These are phyloP conservation scores for Lepidochrysops patricia DNA, from an alignment of 2,888 invertebrate species.

Conservation along the genomic window DNA sequence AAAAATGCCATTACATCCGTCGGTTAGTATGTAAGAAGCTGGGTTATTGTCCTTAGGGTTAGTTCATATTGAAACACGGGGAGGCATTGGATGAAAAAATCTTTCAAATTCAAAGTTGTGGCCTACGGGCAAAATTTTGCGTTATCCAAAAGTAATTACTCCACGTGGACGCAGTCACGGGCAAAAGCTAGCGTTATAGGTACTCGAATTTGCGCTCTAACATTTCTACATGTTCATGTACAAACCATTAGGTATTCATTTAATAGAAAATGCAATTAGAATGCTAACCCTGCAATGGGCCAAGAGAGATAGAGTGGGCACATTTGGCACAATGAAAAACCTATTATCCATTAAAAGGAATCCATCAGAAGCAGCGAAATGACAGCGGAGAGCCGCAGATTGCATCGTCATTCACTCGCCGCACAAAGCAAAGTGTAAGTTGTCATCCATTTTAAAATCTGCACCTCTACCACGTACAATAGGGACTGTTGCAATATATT, in stretches of 20 bases:
- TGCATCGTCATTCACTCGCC: constrained; percentile 53
- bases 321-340: not conserved
- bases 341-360: constrained; percentile 18
- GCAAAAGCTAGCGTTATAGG: too few species aligned
- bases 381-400: constrained; percentile 42
- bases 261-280: not conserved
- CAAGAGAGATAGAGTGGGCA: not conserved
- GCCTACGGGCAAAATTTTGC: too few species aligned
- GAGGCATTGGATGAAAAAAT: too few species aligned
- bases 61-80: too few species aligned
- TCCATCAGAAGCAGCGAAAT: constrained; percentile 30
- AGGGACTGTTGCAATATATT: constrained; percentile 25
- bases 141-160: too few species aligned
- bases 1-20: not conserved
- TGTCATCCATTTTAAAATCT: constrained; percentile 71
- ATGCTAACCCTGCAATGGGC: not conserved
- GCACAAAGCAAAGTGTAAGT: constrained; percentile 55
- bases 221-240: not conserved
- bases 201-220: too few species aligned
- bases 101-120: too few species aligned
- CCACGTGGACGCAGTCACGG: too few species aligned
- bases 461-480: constrained; percentile 25
- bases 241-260: not conserved
- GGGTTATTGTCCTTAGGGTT: not conserved
- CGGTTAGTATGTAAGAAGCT: not conserved